Evolutionary conservation across 2,113 vertebrate species (phyloP).

Genomic region (Rhea pennata): DNA sequence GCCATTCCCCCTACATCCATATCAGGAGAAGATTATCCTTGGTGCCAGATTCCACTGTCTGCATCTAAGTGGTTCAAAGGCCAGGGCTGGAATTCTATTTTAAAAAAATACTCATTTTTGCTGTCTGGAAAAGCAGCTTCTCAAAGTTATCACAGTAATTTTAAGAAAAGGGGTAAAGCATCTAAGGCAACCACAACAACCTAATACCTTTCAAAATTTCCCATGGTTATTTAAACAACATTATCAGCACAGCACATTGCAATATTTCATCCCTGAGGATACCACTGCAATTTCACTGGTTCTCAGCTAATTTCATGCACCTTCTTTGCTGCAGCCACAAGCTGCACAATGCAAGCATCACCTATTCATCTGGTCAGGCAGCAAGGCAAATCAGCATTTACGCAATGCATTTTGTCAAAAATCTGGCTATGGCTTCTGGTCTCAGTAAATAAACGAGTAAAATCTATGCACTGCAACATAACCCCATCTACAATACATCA

Average conservation of each 20-base stretch:
- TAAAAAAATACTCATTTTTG: background rate
- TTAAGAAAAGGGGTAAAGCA: background rate
- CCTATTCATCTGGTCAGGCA: fast-evolving
- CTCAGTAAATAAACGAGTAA: background rate
- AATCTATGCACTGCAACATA: background rate
- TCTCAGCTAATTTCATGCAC: background rate
- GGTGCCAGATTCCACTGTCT: conserved; percentile 67
- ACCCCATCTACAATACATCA: background rate
- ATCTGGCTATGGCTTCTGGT: background rate
- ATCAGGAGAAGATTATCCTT: conserved; percentile 66
- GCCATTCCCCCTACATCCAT: conserved; percentile 39
- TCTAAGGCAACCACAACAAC: background rate
- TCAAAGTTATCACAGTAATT: background rate
- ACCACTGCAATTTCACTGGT: background rate
- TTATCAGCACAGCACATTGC: background rate
- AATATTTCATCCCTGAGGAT: background rate
- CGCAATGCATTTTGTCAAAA: background rate
- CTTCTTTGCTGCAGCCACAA: background rate
- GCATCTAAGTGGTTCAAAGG: conserved; percentile 62
- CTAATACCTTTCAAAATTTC: background rate
- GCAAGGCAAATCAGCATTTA: background rate
- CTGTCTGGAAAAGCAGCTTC: background rate
- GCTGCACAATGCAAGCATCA: fast-evolving
- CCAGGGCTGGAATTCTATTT: conserved; percentile 40
- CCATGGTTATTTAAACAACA: background rate